Conservation (phyloP, 2,797 vertebrate genomes). For the Hydrocynus forskahlii region DNA sequence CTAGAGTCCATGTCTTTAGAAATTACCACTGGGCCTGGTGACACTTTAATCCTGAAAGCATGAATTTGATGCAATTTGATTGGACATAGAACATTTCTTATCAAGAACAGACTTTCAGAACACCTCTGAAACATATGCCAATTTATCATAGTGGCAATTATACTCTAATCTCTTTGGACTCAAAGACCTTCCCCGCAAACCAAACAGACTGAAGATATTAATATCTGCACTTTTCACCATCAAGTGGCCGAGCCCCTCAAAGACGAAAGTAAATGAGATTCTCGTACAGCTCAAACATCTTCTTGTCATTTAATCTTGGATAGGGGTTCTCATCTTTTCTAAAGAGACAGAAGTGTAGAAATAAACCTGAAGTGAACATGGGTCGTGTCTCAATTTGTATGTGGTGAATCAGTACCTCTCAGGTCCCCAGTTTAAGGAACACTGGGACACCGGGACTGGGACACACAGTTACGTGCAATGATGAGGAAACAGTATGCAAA, state of each 20-base stretch:
- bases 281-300: conserved; percentile 12
- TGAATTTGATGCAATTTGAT: conserved; percentile 10
- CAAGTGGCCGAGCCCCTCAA: not conserved
- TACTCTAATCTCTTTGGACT: conserved; percentile 45
- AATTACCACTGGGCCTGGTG: not conserved
- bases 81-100: conserved; percentile 1
- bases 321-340: no score
- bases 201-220: conserved; percentile 18
- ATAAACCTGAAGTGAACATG: no score
- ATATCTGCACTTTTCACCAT: not conserved
- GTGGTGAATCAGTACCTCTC: no score
- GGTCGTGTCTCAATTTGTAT: no score
- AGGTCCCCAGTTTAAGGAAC: no score
- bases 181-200: conserved; percentile 51
- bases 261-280: not conserved
- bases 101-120: conserved; percentile 6
- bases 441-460: no score
- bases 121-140: conserved; percentile 26
- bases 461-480: no score
- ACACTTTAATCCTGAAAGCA: not conserved
- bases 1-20: not conserved
- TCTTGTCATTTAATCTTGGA: conserved; percentile 9
- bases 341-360: no score
- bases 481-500: no score
- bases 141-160: conserved; percentile 53